A percentile compares a stretch with the other conserved stretches of the same genome.
Conservation (phyloP, 2,888 invertebrate species). For the Caenorhabditis sulstoni region DNA sequence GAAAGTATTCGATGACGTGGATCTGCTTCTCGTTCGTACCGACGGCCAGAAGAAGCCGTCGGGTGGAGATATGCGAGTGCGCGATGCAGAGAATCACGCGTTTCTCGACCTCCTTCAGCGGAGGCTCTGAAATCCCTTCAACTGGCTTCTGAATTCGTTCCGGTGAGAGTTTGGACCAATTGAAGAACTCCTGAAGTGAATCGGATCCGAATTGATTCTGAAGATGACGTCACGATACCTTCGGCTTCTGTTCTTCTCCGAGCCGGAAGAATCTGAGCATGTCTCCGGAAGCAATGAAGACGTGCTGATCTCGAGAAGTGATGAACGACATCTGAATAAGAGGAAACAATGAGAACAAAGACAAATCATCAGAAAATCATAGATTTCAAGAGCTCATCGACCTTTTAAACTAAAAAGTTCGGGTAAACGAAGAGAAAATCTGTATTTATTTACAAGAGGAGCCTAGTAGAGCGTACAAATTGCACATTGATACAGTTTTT, state of each 20-base stretch:
- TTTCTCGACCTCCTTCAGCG: slow-evolving; percentile 29
- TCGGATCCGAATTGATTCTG: not conserved
- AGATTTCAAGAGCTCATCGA: slow-evolving; percentile 11
- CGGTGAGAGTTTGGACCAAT: slow-evolving; percentile 19
- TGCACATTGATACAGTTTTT: too few relatives aligned
- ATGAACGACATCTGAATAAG: not conserved
- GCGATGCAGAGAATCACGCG: slow-evolving; percentile 50
- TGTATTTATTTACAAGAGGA: too few relatives aligned
- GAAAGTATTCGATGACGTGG: slow-evolving; percentile 55
- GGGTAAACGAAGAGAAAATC: not conserved
- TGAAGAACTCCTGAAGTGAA: slow-evolving; percentile 7
- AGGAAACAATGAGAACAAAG: not conserved
- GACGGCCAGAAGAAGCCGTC: slow-evolving; percentile 46
- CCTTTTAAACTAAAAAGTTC: slow-evolving; percentile 4
- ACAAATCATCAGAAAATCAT: not conserved
- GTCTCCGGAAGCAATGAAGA: not conserved
- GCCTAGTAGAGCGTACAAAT: not conserved
- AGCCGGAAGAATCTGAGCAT: not conserved
- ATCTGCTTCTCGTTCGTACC: slow-evolving; percentile 65
- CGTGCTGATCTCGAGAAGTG: not conserved
- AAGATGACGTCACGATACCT: not conserved
- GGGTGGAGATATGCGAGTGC: slow-evolving; percentile 26
- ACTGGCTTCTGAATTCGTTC: slow-evolving; percentile 27
- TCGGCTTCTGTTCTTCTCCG: not conserved
- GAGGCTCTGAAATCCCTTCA: not conserved